A percentile compares a stretch with the other conserved stretches of the same genome.
These are phyloP conservation scores for Sphyrna mokarran DNA, from an alignment of 2,113 vertebrate genomes.

Conservation along the genomic window DNA sequence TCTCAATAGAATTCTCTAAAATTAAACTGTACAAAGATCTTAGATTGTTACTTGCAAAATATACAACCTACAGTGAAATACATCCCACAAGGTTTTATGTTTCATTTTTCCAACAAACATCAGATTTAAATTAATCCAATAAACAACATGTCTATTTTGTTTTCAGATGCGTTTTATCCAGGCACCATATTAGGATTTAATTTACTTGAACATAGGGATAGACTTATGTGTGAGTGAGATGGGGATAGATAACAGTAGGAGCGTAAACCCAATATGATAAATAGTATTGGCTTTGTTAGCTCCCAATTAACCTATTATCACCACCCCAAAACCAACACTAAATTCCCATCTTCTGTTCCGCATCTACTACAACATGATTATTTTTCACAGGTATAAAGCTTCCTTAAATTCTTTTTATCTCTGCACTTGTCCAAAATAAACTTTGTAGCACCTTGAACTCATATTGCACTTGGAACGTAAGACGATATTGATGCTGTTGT, in stretches of 20 bases:
- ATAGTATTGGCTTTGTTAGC: background rate
- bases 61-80: conserved; percentile 66
- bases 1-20: conserved; percentile 35
- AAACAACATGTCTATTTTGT: conserved; percentile 26
- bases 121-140: conserved; percentile 17
- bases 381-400: conserved; percentile 10
- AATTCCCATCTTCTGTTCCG: background rate
- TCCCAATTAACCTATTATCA: background rate
- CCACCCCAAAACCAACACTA: background rate
- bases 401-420: background rate
- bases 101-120: conserved; percentile 25
- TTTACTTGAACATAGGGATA: background rate
- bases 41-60: conserved; percentile 81
- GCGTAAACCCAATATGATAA: conserved; percentile 17
- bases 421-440: conserved; percentile 50
- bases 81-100: conserved; percentile 50
- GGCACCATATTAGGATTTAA: conserved; percentile 30
- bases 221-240: background rate
- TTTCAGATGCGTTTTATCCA: conserved; percentile 35
- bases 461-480: conserved; percentile 73
- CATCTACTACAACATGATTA: background rate
- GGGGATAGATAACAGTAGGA: background rate
- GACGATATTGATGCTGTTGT: conserved; percentile 64
- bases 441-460: conserved; percentile 71
- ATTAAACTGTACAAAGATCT: conserved; percentile 69